Conservation (phyloP, 2,113 vertebrate genomes). For the Tylochromis polylepis region DNA sequence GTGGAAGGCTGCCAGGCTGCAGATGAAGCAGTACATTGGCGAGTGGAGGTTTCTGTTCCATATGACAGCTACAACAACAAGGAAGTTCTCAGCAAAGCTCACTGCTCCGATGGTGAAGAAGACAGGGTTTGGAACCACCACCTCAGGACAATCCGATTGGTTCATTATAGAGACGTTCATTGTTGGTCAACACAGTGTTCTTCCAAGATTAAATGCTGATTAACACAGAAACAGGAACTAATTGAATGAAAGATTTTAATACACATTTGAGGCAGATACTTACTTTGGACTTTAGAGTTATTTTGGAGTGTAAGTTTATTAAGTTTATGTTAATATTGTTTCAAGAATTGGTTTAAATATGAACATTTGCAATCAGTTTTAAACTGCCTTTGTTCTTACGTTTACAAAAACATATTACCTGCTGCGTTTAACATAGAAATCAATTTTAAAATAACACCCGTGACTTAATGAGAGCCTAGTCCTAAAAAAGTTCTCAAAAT, state of each 20-base stretch:
- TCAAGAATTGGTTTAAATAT: background rate
- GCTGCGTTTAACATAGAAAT: background rate
- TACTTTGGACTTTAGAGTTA: background rate
- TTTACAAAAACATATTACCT: background rate
- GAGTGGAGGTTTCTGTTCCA: conserved; percentile 88
- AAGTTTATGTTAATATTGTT: background rate
- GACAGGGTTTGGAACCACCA: conserved; percentile 81
- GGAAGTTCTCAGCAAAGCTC: conserved; percentile 87
- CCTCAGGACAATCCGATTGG: conserved; percentile 76
- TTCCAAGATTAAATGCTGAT: background rate
- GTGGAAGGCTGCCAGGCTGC: conserved; percentile 91
- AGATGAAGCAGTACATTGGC: conserved; percentile 96
- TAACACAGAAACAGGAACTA: background rate
- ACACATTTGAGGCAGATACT: background rate
- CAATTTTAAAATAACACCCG: background rate
- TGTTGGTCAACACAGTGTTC: background rate
- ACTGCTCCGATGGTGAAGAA: conserved; percentile 82
- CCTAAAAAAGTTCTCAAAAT: background rate
- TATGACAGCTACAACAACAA: conserved; percentile 84
- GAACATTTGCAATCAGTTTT: background rate
- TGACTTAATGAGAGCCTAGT: background rate
- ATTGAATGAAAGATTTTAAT: too few relatives aligned
- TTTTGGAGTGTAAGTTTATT: background rate
- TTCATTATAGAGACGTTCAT: conserved; percentile 34
- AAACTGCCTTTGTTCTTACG: background rate